Base-by-base conservation (phyloP, 53 echinoderm and acorn worm genomes). In the Arbacia lixula region DNA sequence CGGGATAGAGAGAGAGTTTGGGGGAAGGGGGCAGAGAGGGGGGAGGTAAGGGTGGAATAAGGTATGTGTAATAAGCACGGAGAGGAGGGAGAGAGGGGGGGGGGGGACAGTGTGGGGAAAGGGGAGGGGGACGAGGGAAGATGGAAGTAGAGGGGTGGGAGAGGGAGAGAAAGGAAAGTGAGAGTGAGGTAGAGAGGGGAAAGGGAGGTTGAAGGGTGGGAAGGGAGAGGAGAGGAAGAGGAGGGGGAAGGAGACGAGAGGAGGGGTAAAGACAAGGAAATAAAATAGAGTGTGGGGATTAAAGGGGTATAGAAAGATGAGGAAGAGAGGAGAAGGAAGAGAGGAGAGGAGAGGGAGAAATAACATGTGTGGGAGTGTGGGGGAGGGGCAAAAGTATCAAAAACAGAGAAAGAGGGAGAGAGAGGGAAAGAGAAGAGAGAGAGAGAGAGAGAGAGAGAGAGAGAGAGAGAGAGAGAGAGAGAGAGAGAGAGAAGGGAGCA, bases 391-490 rank as follows among this genome's bases (percentile, higher is more conserved):
- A 56, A 56, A 56, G 21, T 14, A 20, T 14, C 5, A 56, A 5
- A 56, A 5, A 56, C 14, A 56, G 5, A 5, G n/a, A 20, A 56
- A 56, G 57, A 56, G n/a, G n/a, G 57, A 56, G n/a, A 11, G 57
- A 56, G 21, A 56, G 57, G n/a, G 21, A 56, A 21, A 56, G 21
- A 56, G 57, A 56, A 16, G n/a, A 16, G 21, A 56, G 57, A 56
- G 21, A 56, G 57, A 56, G 57, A 56, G 57, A 56, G 57, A 56
- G 12, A 56, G 12, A 56, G n/a, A 56, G n/a, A n/a, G n/a, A 56
- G 57, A 16, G 5, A 56, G 57, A 56, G n/a, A 14, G 57, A 20
- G 5, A 56, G 21, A 56, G 57, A 56, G 4, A 56, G 21, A 20
- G 21, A 56, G 21, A 56, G 12, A 56, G 10, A 56, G 4, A 56